Evolutionary conservation across 2,888 invertebrate genomes (phyloP).

Genomic region (Tiliacea aurago): DNA sequence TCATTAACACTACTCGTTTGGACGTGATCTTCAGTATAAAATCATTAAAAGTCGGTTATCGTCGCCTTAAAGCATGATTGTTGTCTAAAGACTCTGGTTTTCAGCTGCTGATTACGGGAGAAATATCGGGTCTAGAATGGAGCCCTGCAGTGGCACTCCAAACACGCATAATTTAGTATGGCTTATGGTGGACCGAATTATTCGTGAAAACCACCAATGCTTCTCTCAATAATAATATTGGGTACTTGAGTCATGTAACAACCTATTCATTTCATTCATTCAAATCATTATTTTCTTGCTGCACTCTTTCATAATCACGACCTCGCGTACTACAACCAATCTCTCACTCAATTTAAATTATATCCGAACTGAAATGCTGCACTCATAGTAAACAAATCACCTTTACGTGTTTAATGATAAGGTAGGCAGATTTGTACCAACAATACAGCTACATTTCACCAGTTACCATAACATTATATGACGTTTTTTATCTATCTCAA

Average conservation of each 20-base stretch:
- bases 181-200: neutral
- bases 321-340: constrained; percentile 62
- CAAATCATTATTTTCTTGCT: too few species aligned
- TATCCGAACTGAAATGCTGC: constrained; percentile 28
- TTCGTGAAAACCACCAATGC: too few species aligned
- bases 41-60: too few species aligned
- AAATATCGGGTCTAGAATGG: neutral
- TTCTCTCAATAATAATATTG: neutral
- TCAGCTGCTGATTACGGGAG: neutral
- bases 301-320: constrained; percentile 26
- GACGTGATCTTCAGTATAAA: too few species aligned
- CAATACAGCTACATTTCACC: too few species aligned
- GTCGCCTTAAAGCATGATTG: too few species aligned
- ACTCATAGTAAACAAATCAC: constrained; percentile 44
- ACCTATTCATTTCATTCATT: too few species aligned
- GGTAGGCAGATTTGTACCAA: neutral
- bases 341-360: constrained; percentile 44
- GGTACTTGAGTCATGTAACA: too few species aligned
- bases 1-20: too few species aligned
- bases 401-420: neutral
- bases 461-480: too few species aligned
- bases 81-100: neutral
- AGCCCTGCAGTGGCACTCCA: neutral
- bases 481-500: too few species aligned
- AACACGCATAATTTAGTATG: neutral